Evolutionary conservation across 1,140 invertebrate genomes (phyloP).

Genomic region (Cyclargus thomasi): DNA sequence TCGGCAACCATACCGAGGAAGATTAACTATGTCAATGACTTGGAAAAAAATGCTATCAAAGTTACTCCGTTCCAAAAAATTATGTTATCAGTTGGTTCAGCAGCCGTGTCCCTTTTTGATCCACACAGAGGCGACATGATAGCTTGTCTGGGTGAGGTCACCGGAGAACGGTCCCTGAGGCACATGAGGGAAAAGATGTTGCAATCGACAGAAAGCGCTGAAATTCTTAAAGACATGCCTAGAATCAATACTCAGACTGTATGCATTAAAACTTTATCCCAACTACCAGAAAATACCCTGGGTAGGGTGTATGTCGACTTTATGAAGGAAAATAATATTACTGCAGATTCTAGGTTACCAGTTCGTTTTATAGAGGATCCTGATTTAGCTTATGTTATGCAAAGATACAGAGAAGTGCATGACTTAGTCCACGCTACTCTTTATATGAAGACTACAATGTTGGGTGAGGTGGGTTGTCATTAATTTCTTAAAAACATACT

Average conservation of each 20-base stretch:
- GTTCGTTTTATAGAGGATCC: conserved; percentile 95
- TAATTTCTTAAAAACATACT: neutral
- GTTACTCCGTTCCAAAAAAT: conserved; percentile 84
- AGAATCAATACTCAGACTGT: conserved; percentile 90
- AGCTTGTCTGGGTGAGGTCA: conserved; percentile 93
- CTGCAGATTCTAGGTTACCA: conserved; percentile 90
- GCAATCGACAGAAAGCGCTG: conserved; percentile 79
- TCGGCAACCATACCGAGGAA: conserved; percentile 26
- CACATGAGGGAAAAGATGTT: conserved; percentile 82
- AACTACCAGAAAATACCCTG: conserved; percentile 86
- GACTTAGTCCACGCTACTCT: conserved; percentile 95
- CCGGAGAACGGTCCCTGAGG: conserved; percentile 82
- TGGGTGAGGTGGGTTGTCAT: conserved; percentile 78
- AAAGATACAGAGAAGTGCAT: conserved; percentile 96
- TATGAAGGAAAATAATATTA: conserved; percentile 89
- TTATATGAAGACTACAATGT: conserved; percentile 96
- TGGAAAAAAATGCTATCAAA: conserved; percentile 80
- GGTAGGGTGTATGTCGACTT: conserved; percentile 91
- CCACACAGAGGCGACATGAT: conserved; percentile 93
- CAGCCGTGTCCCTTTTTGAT: conserved; percentile 82
- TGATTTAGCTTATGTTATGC: conserved; percentile 96
- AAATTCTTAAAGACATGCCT: conserved; percentile 87
- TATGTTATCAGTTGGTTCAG: conserved; percentile 87
- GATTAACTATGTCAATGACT: conserved; percentile 46
- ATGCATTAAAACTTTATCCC: conserved; percentile 82